phyloP scores from a whole-genome alignment of 2,113 vertebrate species.

The Prunella fulvescens region DNA sequence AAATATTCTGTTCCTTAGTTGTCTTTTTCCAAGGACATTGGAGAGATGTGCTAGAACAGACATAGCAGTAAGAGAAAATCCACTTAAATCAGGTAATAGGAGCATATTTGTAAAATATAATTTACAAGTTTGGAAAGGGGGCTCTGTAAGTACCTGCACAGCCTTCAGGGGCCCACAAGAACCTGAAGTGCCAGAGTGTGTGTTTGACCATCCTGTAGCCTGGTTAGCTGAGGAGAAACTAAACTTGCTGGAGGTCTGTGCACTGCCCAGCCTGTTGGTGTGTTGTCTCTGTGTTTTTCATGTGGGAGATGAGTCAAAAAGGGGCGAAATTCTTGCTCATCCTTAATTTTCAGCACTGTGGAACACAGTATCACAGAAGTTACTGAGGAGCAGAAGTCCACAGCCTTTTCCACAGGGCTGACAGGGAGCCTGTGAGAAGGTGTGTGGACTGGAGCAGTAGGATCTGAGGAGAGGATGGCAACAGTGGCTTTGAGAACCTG shows the following conservation, averaged over 20 bases:
- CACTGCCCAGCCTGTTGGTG: background rate
- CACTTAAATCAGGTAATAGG: background rate
- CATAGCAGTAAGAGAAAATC: background rate
- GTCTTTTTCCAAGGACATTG: background rate
- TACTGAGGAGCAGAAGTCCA: background rate
- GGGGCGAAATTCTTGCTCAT: background rate
- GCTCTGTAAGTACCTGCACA: background rate
- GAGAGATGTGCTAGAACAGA: background rate
- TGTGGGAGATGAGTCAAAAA: background rate
- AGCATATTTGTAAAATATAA: rapidly evolving
- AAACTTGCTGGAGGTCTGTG: background rate
- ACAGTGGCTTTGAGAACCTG: background rate
- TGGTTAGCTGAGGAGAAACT: background rate
- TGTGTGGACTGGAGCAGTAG: background rate
- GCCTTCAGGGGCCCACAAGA: background rate
- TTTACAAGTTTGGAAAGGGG: background rate
- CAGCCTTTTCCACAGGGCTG: background rate
- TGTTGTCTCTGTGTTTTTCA: background rate
- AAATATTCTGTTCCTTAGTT: background rate
- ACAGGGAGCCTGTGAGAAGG: background rate
- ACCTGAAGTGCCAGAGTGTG: background rate
- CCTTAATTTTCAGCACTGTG: background rate
- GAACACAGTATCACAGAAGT: background rate
- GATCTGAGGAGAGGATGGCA: background rate
- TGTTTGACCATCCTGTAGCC: background rate